Conservation (phyloP, 2,888 invertebrate species). For the Atethmia centrago region DNA sequence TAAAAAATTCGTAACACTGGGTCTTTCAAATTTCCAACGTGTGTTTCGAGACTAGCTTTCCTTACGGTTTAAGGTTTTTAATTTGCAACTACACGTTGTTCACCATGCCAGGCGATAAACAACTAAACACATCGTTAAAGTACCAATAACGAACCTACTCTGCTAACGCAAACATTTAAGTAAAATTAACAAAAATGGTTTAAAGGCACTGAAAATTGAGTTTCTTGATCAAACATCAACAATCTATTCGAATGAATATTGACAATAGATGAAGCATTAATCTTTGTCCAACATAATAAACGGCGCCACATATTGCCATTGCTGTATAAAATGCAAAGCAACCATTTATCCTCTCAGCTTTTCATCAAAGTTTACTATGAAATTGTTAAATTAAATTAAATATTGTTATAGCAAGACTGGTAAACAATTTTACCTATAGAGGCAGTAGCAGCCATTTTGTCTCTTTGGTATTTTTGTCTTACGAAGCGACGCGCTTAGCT, state of each 20-base stretch:
- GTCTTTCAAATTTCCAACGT: neutral
- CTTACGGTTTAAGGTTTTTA: neutral
- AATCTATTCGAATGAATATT: constrained; percentile 21
- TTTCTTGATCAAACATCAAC: constrained; percentile 11
- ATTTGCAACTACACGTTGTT: neutral
- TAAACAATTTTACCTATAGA: neutral
- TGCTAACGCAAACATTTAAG: neutral
- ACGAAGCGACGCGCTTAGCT: no score
- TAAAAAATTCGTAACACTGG: neutral
- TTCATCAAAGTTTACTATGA: neutral
- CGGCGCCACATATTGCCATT: constrained; percentile 22
- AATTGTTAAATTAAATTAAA: neutral
- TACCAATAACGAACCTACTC: neutral
- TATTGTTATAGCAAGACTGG: neutral
- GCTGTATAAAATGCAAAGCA: constrained; percentile 8
- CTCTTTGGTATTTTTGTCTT: no score
- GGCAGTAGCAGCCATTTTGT: neutral
- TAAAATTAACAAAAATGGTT: neutral
- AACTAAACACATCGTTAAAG: no score
- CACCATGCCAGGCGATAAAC: neutral
- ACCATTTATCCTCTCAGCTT: constrained; percentile 2
- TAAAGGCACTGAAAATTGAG: constrained; percentile 1
- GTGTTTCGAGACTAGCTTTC: neutral
- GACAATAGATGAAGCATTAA: constrained; percentile 40
- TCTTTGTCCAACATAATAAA: constrained; percentile 36